Base-by-base conservation (phyloP, 2,797 vertebrate species). In the Diplodus sargus region DNA sequence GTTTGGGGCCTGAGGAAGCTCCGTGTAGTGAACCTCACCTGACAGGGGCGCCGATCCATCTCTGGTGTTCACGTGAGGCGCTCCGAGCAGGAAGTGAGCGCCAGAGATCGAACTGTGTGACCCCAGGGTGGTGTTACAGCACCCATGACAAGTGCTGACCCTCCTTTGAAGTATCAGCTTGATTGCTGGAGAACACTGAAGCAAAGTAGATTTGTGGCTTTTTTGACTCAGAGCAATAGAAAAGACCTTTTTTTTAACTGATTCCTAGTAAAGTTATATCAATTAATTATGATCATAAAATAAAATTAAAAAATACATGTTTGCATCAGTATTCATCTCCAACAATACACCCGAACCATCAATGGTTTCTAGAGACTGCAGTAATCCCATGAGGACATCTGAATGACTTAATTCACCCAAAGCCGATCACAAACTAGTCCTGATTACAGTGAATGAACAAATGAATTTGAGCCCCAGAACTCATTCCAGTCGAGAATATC, bases 1-100 rank as follows among this genome's bases (percentile, higher is more conserved):
- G 20, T 86, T 79, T 34, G 74, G 80, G 74, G 65, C 60, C 73
- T 0, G 64, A 80, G 67, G 84, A 81, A 13, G 74, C 76, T 78
- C 75, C 2, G 28, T 3, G 58, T 53, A 17, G 12, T 22, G 70
- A 70, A 20, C 53, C 63, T 66, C 74, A 62, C 45, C 71, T 20
- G 70, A 63, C 39, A 23, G 70, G 57, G 12, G 72, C 66, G 15
- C n/a, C 1, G 12, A 18, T 34, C 34, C 34, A 34, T 22, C 70
- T 47, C 61, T 63, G 51, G 13, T 45, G 43, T 49, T 68, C 58
- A 7, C 34, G 0, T 6, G 54, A 66, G 54, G 47, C 23, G n/a
- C 64, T 43, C 20, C 5, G 28, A 72, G 61, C 63, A 77, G 64
- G 79, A 82, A 52, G 9, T 39, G 34, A 72, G 57, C 68, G 12